These are phyloP conservation scores for Spodoptera frugiperda DNA, from an alignment of 1,140 invertebrate species.

Conservation along the genomic window DNA sequence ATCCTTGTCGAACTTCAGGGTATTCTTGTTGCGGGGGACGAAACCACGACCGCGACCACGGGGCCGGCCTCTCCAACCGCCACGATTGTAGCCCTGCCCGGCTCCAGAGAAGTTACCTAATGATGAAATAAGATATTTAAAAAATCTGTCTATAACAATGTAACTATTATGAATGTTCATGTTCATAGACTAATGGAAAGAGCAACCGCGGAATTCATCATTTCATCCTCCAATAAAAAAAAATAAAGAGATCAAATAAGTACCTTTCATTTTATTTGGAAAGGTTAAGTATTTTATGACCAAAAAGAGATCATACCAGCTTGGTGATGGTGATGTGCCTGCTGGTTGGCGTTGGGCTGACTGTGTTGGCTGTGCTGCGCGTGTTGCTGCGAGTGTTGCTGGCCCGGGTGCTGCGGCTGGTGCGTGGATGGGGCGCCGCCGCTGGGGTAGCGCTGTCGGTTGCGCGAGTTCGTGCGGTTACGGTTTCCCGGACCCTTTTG, in stretches of 20 bases:
- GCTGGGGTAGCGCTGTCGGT: slow-evolving; percentile 74
- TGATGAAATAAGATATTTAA: neutral
- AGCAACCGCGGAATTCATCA: too few species aligned
- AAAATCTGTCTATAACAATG: too few species aligned
- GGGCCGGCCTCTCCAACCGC: slow-evolving; percentile 78
- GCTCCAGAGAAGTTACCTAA: slow-evolving; percentile 17
- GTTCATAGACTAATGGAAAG: too few species aligned
- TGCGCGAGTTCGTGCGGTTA: slow-evolving; percentile 71
- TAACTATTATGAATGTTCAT: too few species aligned
- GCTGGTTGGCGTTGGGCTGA: slow-evolving; percentile 53
- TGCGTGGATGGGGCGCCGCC: slow-evolving; percentile 72
- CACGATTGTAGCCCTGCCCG: slow-evolving; percentile 68
- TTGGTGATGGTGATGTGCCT: slow-evolving; percentile 61
- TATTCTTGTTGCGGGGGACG: slow-evolving; percentile 87
- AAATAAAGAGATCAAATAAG: too few species aligned
- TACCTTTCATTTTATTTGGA: too few species aligned
- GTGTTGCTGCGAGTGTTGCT: slow-evolving; percentile 72
- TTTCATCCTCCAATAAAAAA: too few species aligned
- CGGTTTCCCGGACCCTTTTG: slow-evolving; percentile 55
- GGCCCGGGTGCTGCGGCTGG: slow-evolving; percentile 68
- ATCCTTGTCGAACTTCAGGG: slow-evolving; percentile 97
- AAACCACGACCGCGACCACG: slow-evolving; percentile 86
- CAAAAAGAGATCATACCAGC: slow-evolving; percentile 52
- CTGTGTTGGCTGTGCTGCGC: slow-evolving; percentile 78
- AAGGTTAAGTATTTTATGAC: too few species aligned